Percentiles rank a stretch among this genome's conserved stretches.
Conservation (phyloP, 2,888 invertebrate genomes). For the Zaprionus bogoriensis region DNA sequence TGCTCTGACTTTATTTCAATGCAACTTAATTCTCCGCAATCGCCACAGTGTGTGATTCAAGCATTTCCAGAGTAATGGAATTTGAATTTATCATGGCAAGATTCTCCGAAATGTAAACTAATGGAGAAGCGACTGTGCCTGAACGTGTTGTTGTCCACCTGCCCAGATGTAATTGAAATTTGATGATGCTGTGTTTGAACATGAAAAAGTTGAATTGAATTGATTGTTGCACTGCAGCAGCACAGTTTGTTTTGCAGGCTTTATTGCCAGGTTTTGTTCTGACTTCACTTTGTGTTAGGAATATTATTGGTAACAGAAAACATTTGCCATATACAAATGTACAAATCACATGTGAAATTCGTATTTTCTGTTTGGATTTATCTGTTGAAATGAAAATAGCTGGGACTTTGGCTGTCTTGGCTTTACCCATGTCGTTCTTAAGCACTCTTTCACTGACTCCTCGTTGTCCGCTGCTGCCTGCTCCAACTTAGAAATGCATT, state of each 20-base stretch:
- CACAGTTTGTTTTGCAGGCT: background rate
- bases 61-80: background rate
- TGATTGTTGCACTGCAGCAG: background rate
- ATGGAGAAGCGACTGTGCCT: background rate
- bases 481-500: slow-evolving; percentile 47
- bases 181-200: slow-evolving; percentile 7
- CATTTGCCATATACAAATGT: background rate
- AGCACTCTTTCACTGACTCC: background rate
- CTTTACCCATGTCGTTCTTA: background rate
- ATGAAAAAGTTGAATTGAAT: background rate
- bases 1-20: background rate
- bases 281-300: background rate
- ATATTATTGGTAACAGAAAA: background rate
- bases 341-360: background rate
- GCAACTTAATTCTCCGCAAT: background rate
- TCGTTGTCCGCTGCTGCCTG: slow-evolving; percentile 16
- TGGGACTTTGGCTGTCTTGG: background rate
- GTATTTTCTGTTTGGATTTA: background rate
- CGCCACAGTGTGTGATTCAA: background rate
- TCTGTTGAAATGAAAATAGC: background rate
- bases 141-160: background rate
- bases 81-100: slow-evolving; percentile 6
- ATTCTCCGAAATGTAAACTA: slow-evolving; percentile 3
- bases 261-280: too few species aligned
- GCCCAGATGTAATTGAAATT: slow-evolving; percentile 18